phyloP scores from a whole-genome alignment of 2,888 invertebrate genomes.

The Cistogaster globosa region DNA sequence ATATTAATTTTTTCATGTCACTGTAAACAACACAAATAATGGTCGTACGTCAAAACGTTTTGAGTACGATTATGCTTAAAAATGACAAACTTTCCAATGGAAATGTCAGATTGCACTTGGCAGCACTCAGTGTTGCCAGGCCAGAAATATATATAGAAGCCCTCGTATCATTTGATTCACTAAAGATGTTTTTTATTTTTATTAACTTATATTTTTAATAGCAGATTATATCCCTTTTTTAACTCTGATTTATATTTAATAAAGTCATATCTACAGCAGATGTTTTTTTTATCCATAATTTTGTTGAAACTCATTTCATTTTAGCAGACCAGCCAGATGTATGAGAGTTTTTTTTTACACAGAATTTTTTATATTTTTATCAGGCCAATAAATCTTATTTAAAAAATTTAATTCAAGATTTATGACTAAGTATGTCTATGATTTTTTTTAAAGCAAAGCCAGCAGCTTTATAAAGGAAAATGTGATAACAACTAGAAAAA shows the following conservation, averaged over 20 bases:
- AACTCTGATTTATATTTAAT: conserved; percentile 22
- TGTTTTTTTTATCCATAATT: background rate
- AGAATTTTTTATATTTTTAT: conserved; percentile 21
- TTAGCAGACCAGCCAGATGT: conserved; percentile 6
- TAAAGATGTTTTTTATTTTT: background rate
- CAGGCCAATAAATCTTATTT: conserved; percentile 32
- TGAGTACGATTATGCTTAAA: too few relatives aligned
- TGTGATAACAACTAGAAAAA: background rate
- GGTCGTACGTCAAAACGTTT: too few relatives aligned
- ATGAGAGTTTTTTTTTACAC: conserved; percentile 16
- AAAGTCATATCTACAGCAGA: conserved; percentile 12
- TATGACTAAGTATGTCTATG: conserved; percentile 11
- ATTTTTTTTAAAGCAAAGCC: background rate
- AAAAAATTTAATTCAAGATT: conserved; percentile 16
- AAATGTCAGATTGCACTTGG: too few relatives aligned
- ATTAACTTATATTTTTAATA: conserved; percentile 19
- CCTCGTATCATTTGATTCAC: background rate
- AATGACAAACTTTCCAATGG: too few relatives aligned
- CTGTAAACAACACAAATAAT: too few relatives aligned
- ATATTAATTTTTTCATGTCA: too few relatives aligned
- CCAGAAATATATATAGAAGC: too few relatives aligned
- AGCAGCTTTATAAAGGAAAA: conserved; percentile 6
- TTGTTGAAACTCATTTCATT: conserved; percentile 15
- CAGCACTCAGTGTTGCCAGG: too few relatives aligned
- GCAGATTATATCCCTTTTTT: conserved; percentile 18